Base-by-base conservation (phyloP, 1,140 invertebrate genomes). In the Carcinoscorpius rotundicauda region DNA sequence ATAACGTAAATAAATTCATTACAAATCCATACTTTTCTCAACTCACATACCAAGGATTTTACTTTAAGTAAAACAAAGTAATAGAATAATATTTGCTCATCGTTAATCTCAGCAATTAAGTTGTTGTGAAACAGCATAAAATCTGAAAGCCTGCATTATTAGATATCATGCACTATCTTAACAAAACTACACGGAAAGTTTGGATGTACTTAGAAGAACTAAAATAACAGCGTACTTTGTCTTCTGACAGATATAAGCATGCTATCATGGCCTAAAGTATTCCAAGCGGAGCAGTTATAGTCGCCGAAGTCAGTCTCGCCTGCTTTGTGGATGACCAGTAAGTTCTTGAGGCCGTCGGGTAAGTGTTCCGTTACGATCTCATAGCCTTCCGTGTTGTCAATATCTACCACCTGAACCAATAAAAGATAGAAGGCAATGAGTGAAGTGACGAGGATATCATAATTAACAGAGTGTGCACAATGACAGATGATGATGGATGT, bases 271-370 rank as follows among this genome's bases (percentile, higher is more conserved):
- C 94, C 93, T 74, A 90, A 95, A 62, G 86, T 85, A 77, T 97
- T 97, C 58, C 85, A 84, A 4, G 95, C 91, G 51, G 91, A 90
- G 76, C 94, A 97, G 79, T 95, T 97, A 79, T 96, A 97, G 68
- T 84, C 80, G 10, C 93, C 93, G 75, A 93, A 97, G 75, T 97
- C 91, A 65, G 82, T 84, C 49, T 86, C 83, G 71, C 86, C 84
- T 52, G 89, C 88, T 72, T 91, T 86, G 60, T 85, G 81, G 55
- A 97, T 91, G 60, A 92, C 86, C 29, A 97, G 80, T 10, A 87
- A 88, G 58, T 86, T 89, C 65, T 63, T 65, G 65, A 91, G 79
- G 0, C 86, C 85, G 60, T 82, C 84, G 10, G 79, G 78, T 66
- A 82, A 75, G 11, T 75, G 75, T 70, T 83, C 83, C 73, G 83